These are phyloP conservation scores for Lethrus apterus DNA, from an alignment of 1,140 invertebrate species.

Conservation along the genomic window DNA sequence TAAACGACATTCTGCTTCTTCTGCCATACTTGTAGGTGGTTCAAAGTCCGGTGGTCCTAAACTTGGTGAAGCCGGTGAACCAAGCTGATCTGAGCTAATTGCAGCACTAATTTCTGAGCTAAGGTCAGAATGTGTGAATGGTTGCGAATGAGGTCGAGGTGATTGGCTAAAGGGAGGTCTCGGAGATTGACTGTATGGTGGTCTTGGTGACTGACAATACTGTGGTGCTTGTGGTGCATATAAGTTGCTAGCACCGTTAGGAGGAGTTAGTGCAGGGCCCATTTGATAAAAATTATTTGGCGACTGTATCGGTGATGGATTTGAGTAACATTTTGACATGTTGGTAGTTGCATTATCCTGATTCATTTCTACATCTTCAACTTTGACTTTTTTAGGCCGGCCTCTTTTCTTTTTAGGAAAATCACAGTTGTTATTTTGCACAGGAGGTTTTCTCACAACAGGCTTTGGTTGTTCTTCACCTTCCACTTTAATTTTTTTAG, in stretches of 20 bases:
- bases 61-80: conserved; percentile 57
- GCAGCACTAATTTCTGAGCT: conserved; percentile 70
- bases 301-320: conserved; percentile 45
- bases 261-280: conserved; percentile 34
- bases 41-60: conserved; percentile 71
- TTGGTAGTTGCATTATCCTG: conserved; percentile 35
- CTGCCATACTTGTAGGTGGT: conserved; percentile 55
- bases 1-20: conserved; percentile 48
- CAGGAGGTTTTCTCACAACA: conserved; percentile 47
- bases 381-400: conserved; percentile 73
- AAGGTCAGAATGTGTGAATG: conserved; percentile 64
- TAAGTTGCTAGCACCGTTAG: conserved; percentile 35
- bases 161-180: conserved; percentile 49
- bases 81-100: conserved; percentile 61
- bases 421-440: conserved; percentile 45
- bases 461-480: conserved; percentile 53
- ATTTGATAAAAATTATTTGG: conserved; percentile 44
- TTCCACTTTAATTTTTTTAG: conserved; percentile 78
- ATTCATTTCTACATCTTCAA: conserved; percentile 39
- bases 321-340: conserved; percentile 51
- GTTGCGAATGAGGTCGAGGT: conserved; percentile 52
- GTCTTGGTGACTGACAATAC: conserved; percentile 34
- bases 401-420: conserved; percentile 76
- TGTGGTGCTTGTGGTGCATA: conserved; percentile 42
- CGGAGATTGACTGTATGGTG: conserved; percentile 40